Percentiles rank a stretch among this genome's conserved stretches.
Evolutionary conservation across 2,888 invertebrate species (phyloP).

Genomic region (Dromius quadrimaculatus): DNA sequence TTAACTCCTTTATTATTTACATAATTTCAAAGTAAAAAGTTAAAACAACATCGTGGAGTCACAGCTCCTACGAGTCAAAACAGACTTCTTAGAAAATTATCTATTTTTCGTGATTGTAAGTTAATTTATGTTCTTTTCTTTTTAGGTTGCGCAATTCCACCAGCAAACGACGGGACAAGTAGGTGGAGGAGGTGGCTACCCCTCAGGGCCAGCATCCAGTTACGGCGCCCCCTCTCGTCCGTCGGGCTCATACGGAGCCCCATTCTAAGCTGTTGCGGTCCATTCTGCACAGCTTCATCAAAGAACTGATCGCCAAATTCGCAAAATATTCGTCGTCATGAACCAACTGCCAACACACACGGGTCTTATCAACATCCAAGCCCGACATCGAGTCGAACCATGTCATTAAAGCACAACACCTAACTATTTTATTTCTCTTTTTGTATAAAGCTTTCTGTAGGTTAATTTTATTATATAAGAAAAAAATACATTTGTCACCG

Average conservation of each 20-base stretch:
- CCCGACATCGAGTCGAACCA: slow-evolving; percentile 54
- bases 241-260: slow-evolving; percentile 79
- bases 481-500: slow-evolving; percentile 70
- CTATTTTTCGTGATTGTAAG: too few species aligned
- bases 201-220: slow-evolving; percentile 65
- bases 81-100: too few species aligned
- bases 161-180: slow-evolving; percentile 57
- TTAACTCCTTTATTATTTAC: too few species aligned
- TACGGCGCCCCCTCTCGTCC: slow-evolving; percentile 72
- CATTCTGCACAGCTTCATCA: slow-evolving; percentile 58
- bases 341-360: slow-evolving; percentile 57
- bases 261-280: slow-evolving; percentile 62
- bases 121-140: slow-evolving; percentile 12
- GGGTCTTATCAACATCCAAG: slow-evolving; percentile 65
- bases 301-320: slow-evolving; percentile 53
- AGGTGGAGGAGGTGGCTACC: slow-evolving; percentile 65
- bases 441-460: slow-evolving; percentile 68
- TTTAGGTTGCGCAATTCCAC: slow-evolving; percentile 59
- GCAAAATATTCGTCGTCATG: too few species aligned
- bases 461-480: slow-evolving; percentile 64
- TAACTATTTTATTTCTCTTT: slow-evolving; percentile 62
- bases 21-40: too few species aligned
- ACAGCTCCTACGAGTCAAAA: too few species aligned
- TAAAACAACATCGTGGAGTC: too few species aligned
- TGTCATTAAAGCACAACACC: slow-evolving; percentile 16